These are phyloP conservation scores for Myotis findleyi DNA, from an alignment of 2,797 vertebrate species.

Conservation along the genomic window DNA sequence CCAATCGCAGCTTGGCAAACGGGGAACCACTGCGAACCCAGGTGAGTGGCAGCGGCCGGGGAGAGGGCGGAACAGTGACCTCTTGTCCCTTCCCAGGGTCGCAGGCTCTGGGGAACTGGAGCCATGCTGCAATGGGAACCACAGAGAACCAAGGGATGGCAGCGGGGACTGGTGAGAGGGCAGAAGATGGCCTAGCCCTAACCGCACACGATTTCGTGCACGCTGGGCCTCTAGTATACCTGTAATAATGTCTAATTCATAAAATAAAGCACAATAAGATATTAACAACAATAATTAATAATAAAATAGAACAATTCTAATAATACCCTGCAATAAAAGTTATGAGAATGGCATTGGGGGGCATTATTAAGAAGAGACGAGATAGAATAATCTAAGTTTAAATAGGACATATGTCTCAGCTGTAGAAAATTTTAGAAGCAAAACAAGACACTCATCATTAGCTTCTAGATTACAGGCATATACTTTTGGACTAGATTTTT, in stretches of 20 bases:
- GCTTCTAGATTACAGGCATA: slow-evolving; percentile 34
- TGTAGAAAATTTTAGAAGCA: slow-evolving; percentile 19
- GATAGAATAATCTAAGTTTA: slow-evolving; percentile 2
- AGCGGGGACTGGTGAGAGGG: no score
- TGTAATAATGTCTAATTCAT: neutral
- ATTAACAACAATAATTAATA: neutral
- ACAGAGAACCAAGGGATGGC: no score
- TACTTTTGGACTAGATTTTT: slow-evolving; percentile 64
- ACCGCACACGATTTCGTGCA: no score
- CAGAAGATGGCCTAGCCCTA: no score
- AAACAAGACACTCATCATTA: neutral
- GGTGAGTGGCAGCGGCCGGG: no score
- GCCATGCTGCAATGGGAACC: no score
- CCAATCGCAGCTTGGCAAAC: no score
- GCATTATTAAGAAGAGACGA: neutral
- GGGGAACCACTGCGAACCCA: no score
- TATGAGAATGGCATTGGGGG: neutral
- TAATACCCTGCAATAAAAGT: neutral
- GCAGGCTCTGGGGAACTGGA: no score
- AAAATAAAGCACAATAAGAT: neutral
- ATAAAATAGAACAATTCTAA: neutral
- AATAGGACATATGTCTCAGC: neutral
- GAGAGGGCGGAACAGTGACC: no score
- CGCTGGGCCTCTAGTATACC: neutral
- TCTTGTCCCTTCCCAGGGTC: no score